phyloP scores from a whole-genome alignment of 2,797 vertebrate genomes.

The Phoebastria nigripes region DNA sequence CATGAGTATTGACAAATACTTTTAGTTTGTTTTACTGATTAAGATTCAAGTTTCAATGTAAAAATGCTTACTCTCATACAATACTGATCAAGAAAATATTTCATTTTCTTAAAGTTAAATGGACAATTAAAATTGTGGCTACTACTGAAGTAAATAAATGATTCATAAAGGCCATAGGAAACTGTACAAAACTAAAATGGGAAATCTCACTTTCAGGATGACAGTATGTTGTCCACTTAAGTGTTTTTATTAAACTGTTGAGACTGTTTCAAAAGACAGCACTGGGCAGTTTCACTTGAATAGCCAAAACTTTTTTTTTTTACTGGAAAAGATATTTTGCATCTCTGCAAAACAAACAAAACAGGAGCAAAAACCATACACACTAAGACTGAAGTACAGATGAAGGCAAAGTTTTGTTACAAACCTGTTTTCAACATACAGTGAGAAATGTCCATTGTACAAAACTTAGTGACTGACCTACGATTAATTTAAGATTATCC shows the following conservation, averaged over 20 bases:
- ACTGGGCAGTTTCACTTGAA: slow-evolving; percentile 57
- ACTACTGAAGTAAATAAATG: slow-evolving; percentile 57
- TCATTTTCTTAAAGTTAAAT: slow-evolving; percentile 60
- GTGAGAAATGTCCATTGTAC: slow-evolving; percentile 67
- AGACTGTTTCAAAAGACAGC: slow-evolving; percentile 68
- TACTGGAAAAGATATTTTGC: slow-evolving; percentile 42
- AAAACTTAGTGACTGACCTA: slow-evolving; percentile 62
- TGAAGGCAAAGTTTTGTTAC: slow-evolving; percentile 68
- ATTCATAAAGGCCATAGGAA: slow-evolving; percentile 66
- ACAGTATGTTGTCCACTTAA: slow-evolving; percentile 46
- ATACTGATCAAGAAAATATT: slow-evolving; percentile 61
- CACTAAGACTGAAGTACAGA: slow-evolving; percentile 46
- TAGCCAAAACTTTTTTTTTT: slow-evolving; percentile 10
- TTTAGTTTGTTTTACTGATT: slow-evolving; percentile 62
- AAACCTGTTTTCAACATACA: slow-evolving; percentile 67
- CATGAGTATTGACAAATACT: slow-evolving; percentile 66
- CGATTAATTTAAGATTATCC: slow-evolving; percentile 63
- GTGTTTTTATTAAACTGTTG: slow-evolving; percentile 56
- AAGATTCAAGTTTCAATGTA: slow-evolving; percentile 70
- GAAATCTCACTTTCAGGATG: slow-evolving; percentile 59
- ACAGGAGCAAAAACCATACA: slow-evolving; percentile 51
- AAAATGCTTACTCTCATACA: slow-evolving; percentile 67
- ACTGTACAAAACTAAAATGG: slow-evolving; percentile 70
- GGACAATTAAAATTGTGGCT: slow-evolving; percentile 44
- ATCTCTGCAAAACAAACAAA: slow-evolving; percentile 52